These are phyloP conservation scores for Columba janthina DNA, from an alignment of 2,113 vertebrate species.

Conservation along the genomic window DNA sequence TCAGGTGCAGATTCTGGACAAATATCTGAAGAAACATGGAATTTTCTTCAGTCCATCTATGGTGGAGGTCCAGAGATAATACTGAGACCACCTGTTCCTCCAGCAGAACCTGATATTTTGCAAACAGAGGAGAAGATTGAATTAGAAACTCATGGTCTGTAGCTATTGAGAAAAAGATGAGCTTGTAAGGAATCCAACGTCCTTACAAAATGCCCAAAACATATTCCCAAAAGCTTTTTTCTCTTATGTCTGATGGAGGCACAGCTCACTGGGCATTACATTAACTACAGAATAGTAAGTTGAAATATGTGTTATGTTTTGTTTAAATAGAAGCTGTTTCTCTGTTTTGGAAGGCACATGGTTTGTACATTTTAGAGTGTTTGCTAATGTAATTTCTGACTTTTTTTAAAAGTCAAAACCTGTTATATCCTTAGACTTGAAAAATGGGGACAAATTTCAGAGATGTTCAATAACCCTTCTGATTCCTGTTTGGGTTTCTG, in stretches of 20 bases:
- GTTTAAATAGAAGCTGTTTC: constrained; percentile 33
- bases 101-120: constrained; percentile 79
- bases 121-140: constrained; percentile 96
- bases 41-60: constrained; percentile 94
- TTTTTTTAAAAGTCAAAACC: constrained; percentile 45
- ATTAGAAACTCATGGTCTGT: constrained; percentile 92
- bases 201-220: constrained; percentile 72
- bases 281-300: constrained; percentile 62
- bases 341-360: constrained; percentile 64
- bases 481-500: constrained; percentile 39
- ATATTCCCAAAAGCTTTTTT: constrained; percentile 74
- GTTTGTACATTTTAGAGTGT: constrained; percentile 35
- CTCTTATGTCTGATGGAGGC: constrained; percentile 53
- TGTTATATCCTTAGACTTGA: constrained; percentile 57
- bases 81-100: constrained; percentile 85
- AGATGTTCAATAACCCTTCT: constrained; percentile 21
- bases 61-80: constrained; percentile 94
- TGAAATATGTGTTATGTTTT: constrained; percentile 58
- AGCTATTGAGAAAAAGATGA: constrained; percentile 53
- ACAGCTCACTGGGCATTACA: constrained; percentile 73
- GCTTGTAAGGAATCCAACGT: constrained; percentile 52
- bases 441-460: constrained; percentile 56
- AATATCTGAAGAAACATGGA: constrained; percentile 98
- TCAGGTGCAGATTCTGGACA: constrained; percentile 97
- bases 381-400: constrained; percentile 50